Evolutionary conservation across 2,113 vertebrate species (phyloP), one percentile per base, ranked within the genome.

Genomic region (Percina caprodes): DNA sequence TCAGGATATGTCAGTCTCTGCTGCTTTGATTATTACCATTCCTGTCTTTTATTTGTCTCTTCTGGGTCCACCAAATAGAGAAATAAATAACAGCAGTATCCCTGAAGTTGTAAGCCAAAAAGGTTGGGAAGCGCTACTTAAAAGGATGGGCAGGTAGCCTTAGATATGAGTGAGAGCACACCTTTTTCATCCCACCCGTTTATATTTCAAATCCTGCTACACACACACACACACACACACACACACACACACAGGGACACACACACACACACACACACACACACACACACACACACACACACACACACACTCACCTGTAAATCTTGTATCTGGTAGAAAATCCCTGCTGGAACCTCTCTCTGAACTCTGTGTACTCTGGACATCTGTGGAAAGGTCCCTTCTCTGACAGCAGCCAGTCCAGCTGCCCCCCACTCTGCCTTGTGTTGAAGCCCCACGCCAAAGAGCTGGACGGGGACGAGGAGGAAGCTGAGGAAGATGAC

Each of bases 301-400:
- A 48, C n/a, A 63, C 7, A 39, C 14, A 6, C n/a, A 1, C 96
- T 95, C 94, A 99, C 98, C 98, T 99, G 95, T 99, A 99, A 93
- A 99, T 99, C 94, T 98, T 97, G 93, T 99, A 99, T 93, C 98
- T 97, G 91, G 98, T 99, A 93, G 97, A 97, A 94, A 99, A 99
- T 73, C 98, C 97, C 89, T 99, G 97, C 73, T 97, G 97, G 93
- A 97, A 97, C 61, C 98, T 94, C 88, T 99, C 98, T 92, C 96
- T 94, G 93, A 99, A 99, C 90, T 99, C 98, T 0, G 96, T 95
- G 75, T 99, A 99, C 88, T 99, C 98, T 16, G 97, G 97, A 59
- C 97, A 96, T 55, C 96, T 94, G 94, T 99, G 96, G 93, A 99
- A 99, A 39, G 98, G 98, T 66, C 98, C 98, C 42, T 97, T 96